A percentile compares a stretch with the other conserved stretches of the same genome.
Conservation (phyloP, 35 echinoderm and acorn worm species). For the Ptychodera flava region DNA sequence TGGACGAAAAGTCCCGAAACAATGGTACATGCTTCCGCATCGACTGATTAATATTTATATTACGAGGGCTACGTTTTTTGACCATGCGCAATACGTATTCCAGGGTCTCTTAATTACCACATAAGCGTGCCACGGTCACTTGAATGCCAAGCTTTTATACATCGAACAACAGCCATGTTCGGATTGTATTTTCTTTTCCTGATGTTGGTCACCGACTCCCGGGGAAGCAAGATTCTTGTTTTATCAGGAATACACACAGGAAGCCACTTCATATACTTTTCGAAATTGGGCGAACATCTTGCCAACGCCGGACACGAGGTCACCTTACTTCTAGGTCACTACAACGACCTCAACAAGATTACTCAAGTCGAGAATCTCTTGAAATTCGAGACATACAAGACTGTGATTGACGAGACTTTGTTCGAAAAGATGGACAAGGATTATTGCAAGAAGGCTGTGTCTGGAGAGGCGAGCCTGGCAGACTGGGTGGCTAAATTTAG, state of each 20-base stretch:
- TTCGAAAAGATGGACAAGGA: not conserved
- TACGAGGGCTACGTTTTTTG: no score
- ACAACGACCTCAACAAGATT: not conserved
- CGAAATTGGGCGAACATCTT: not conserved
- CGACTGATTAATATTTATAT: no score
- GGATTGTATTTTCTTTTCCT: no score
- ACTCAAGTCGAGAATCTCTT: not conserved
- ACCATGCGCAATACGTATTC: no score
- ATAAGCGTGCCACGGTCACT: no score
- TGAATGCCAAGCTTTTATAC: no score
- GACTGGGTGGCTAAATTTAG: no score
- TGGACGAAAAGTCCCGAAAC: no score
- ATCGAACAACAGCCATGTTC: no score
- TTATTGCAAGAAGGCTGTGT: not conserved
- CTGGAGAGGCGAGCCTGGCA: not conserved
- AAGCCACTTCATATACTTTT: not conserved
- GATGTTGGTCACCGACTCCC: no score
- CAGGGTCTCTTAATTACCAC: no score
- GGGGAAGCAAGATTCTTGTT: not conserved
- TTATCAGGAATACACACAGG: not conserved
- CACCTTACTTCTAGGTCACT: not conserved
- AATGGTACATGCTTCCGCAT: no score
- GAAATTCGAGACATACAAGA: not conserved
- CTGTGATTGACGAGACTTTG: not conserved
- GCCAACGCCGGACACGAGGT: not conserved